Percentiles rank a stretch among this genome's conserved stretches.
Evolutionary conservation across 2,113 vertebrate species (phyloP).

Genomic region (Podilymbus podiceps): DNA sequence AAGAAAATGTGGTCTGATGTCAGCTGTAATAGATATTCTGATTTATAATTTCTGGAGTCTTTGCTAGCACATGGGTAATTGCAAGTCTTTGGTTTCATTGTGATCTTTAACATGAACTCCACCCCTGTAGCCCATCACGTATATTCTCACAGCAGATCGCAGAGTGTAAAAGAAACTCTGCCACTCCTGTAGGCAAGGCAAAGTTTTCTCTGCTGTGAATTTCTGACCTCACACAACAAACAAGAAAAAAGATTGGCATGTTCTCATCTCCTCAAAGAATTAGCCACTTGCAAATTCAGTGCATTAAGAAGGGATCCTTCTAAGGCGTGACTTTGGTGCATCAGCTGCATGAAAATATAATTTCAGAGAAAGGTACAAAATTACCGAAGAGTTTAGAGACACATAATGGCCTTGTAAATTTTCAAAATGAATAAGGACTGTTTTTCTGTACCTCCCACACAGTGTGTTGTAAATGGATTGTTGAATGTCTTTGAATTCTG

Average conservation of each 20-base stretch:
- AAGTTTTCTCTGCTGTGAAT: neutral
- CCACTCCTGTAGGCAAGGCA: neutral
- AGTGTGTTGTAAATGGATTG: constrained; percentile 14
- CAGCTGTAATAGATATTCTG: neutral
- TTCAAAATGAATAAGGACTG: neutral
- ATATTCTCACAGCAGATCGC: neutral
- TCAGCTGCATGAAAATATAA: neutral
- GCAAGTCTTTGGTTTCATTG: neutral
- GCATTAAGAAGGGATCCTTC: neutral
- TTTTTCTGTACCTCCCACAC: constrained; percentile 1
- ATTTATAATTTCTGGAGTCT: neutral
- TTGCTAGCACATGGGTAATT: neutral
- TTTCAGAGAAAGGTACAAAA: constrained; percentile 8
- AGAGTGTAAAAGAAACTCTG: neutral
- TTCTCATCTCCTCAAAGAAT: neutral
- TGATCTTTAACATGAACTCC: neutral
- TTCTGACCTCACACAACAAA: neutral
- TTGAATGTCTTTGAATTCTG: neutral
- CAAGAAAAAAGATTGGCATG: neutral
- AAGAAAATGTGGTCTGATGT: neutral
- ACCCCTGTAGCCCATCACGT: neutral
- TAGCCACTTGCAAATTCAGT: neutral
- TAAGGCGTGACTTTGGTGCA: neutral
- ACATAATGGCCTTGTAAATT: neutral
- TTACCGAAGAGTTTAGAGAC: neutral